Evolutionary conservation across 2,888 invertebrate species (phyloP), one percentile per base, ranked within the genome.

Genomic region (Nephrotoma flavescens): DNA sequence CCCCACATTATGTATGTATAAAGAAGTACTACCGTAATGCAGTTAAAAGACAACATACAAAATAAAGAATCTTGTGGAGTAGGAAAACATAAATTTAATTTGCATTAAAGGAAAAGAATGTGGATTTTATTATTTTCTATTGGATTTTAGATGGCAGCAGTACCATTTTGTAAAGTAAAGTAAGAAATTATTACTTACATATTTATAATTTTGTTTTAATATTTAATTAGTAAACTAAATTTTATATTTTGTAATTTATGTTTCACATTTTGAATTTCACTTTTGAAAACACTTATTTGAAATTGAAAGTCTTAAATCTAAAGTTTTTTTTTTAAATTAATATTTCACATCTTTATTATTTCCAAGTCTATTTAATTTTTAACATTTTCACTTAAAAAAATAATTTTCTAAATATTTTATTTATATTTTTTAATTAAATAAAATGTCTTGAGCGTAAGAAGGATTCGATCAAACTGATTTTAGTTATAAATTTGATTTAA

Each of bases 401-500:
- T 31, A 71, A 71, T 4, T 71, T 31, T 31, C 3, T 31, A 31
- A 71, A 71, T 31, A 42, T 42, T 84, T 71, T 84, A 84, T 84
- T 84, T 71, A 31, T 84, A 42, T 84, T 42, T 84, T 84, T 84
- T 6, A 19, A 31, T 42, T 42, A 84, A 85, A 85, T 44, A 19
- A 44, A 85, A 85, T 85, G 85, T 85, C 42, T 85, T 85, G 85
- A 42, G 45, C 44, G 57, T 52, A 86, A 52, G 52, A 52, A 86
- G 86, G 86, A 86, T 86, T 57, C 15, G 44, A 86, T 86, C 86
- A 86, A 86, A 86, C 86, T 86, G 42, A 86, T 57, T 86, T 86
- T 86, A 86, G n/a, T 42, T 42, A 42, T 42, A 42, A 42, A 84
- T 84, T 84, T 84, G 42, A 84, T 42, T 84, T 84, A 84, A 84